These are phyloP conservation scores for Laticauda laticaudata DNA, from an alignment of 2,113 vertebrate genomes.

Conservation along the genomic window DNA sequence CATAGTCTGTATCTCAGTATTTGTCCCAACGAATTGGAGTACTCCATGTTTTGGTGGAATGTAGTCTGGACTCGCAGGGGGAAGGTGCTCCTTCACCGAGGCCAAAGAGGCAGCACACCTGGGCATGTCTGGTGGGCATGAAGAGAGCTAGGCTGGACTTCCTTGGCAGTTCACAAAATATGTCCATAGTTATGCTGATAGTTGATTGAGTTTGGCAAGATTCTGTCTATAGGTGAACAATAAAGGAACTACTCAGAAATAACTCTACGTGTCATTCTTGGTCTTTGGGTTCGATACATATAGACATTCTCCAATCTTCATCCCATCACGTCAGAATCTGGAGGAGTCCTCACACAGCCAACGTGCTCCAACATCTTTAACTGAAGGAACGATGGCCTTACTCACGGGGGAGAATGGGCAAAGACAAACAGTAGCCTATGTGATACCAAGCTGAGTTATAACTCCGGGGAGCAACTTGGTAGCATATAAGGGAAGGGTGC, in stretches of 20 bases:
- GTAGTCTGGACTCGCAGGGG: too few relatives aligned
- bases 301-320: not conserved
- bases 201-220: not conserved
- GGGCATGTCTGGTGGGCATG: too few relatives aligned
- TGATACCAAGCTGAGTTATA: not conserved
- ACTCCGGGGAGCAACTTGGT: not conserved
- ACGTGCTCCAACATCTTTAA: too few relatives aligned
- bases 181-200: too few relatives aligned
- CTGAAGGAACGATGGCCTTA: not conserved
- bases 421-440: not conserved
- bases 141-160: too few relatives aligned
- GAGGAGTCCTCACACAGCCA: not conserved
- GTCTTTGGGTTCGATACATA: not conserved
- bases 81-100: too few relatives aligned
- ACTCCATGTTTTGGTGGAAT: too few relatives aligned
- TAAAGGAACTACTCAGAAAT: not conserved
- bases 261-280: not conserved
- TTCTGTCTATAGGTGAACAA: not conserved
- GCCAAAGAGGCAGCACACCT: too few relatives aligned
- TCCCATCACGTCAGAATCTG: not conserved
- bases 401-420: not conserved
- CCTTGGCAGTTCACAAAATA: too few relatives aligned
- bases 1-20: not conserved
- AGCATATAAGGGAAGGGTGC: not conserved
- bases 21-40: not conserved